Percentiles rank a stretch among this genome's conserved stretches.
These are phyloP conservation scores for Lampropteryx suffumata DNA, from an alignment of 2,888 invertebrate species.

Conservation along the genomic window DNA sequence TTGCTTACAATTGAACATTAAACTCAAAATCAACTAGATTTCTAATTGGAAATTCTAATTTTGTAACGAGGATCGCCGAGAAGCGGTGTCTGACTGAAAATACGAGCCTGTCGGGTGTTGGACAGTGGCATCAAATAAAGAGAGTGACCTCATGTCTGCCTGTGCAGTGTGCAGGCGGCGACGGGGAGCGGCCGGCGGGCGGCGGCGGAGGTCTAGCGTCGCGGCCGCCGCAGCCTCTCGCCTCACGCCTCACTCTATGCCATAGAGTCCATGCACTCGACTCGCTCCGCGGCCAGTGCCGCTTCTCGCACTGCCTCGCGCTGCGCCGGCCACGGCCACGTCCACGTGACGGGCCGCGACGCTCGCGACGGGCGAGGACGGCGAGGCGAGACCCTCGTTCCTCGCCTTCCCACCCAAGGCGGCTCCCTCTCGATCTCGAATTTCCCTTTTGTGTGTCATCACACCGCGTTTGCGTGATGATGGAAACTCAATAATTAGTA, in stretches of 20 bases:
- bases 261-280: slow-evolving; percentile 14
- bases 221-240: slow-evolving; percentile 46
- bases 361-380: slow-evolving; percentile 39
- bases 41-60: slow-evolving; percentile 29
- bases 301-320: slow-evolving; percentile 60
- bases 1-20: slow-evolving; percentile 6
- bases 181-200: slow-evolving; percentile 57
- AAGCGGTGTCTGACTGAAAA: slow-evolving; percentile 68
- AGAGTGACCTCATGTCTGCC: slow-evolving; percentile 68
- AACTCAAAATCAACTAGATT: slow-evolving; percentile 24
- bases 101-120: slow-evolving; percentile 45
- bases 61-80: slow-evolving; percentile 45
- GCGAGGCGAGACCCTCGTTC: slow-evolving; percentile 45
- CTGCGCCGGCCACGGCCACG: slow-evolving; percentile 36
- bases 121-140: slow-evolving; percentile 23
- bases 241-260: not conserved
- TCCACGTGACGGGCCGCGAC: slow-evolving; percentile 26
- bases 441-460: slow-evolving; percentile 56
- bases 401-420: slow-evolving; percentile 54
- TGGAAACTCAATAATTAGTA: slow-evolving; percentile 61
- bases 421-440: slow-evolving; percentile 60
- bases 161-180: slow-evolving; percentile 71
- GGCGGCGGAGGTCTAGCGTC: slow-evolving; percentile 68
- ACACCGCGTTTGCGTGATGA: slow-evolving; percentile 37
- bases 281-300: slow-evolving; percentile 74